These are phyloP conservation scores for Cryptophagus acutangulus DNA, from an alignment of 2,888 invertebrate species.

Conservation along the genomic window DNA sequence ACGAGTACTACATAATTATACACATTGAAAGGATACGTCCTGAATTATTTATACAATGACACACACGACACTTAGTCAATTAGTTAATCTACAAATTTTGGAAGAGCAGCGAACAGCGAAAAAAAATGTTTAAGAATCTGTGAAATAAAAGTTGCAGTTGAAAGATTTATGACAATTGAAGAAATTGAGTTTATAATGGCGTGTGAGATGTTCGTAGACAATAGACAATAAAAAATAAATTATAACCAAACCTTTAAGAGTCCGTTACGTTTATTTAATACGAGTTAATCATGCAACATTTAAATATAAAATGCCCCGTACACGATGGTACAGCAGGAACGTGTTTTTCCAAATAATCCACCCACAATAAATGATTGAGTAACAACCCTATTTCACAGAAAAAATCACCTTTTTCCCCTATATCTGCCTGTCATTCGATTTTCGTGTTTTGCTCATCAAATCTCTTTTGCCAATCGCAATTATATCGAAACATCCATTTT, in stretches of 20 bases:
- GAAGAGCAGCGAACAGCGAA: no score
- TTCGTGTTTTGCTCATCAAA: no score
- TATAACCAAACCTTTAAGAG: slow-evolving; percentile 48
- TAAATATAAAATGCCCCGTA: slow-evolving; percentile 50
- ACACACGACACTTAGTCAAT: no score
- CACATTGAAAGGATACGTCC: no score
- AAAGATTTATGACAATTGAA: slow-evolving; percentile 40
- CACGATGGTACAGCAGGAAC: slow-evolving; percentile 41
- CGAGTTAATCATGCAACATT: slow-evolving; percentile 51
- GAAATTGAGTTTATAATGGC: slow-evolving; percentile 44
- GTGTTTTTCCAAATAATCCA: slow-evolving; percentile 35
- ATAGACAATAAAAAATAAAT: slow-evolving; percentile 49
- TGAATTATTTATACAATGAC: no score
- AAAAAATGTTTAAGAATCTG: no score
- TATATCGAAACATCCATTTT: no score
- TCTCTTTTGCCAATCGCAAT: no score
- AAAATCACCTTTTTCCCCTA: slow-evolving; percentile 1
- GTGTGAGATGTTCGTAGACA: slow-evolving; percentile 47
- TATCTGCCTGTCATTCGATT: background rate
- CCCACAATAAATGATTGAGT: slow-evolving; percentile 30
- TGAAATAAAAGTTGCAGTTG: slow-evolving; percentile 23
- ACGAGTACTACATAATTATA: no score
- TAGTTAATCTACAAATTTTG: no score
- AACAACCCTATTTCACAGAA: slow-evolving; percentile 15
- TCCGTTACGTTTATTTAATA: slow-evolving; percentile 50